Conservation (phyloP, 1,140 invertebrate genomes). For the Meloidogyne floridensis region DNA sequence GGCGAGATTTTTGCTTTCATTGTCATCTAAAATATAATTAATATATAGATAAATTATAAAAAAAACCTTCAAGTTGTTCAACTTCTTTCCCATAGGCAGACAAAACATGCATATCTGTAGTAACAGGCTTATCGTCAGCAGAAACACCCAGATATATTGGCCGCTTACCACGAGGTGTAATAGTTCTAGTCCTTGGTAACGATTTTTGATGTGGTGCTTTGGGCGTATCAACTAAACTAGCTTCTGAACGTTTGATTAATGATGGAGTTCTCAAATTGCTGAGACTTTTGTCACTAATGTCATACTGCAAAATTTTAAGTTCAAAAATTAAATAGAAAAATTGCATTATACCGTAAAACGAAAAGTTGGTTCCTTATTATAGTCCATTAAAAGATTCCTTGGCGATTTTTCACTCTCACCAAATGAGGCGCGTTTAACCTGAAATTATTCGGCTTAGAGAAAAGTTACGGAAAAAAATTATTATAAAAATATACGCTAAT, state of each 20-base stretch:
- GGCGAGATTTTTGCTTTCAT: background rate
- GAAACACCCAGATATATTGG: background rate
- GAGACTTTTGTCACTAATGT: too few relatives aligned
- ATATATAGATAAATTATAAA: too few relatives aligned
- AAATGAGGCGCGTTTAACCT: constrained; percentile 40
- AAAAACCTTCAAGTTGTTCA: too few relatives aligned
- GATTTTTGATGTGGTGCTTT: background rate
- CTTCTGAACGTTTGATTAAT: background rate
- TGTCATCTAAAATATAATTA: background rate
- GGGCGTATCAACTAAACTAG: background rate
- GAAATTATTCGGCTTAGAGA: constrained; percentile 5
- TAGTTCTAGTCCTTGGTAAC: background rate
- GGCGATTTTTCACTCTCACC: background rate
- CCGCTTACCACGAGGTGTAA: background rate
- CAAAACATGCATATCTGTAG: too few relatives aligned
- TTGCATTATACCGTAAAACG: too few relatives aligned
- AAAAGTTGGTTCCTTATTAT: too few relatives aligned
- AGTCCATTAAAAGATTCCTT: too few relatives aligned
- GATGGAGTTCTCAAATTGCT: background rate
- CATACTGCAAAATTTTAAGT: too few relatives aligned
- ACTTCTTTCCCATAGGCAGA: too few relatives aligned
- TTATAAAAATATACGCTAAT: constrained; percentile 38
- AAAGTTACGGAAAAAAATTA: constrained; percentile 5
- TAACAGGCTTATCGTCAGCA: background rate
- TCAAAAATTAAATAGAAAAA: too few relatives aligned